phyloP scores from a whole-genome alignment of 2,888 invertebrate species.

The Tachina lurida region DNA sequence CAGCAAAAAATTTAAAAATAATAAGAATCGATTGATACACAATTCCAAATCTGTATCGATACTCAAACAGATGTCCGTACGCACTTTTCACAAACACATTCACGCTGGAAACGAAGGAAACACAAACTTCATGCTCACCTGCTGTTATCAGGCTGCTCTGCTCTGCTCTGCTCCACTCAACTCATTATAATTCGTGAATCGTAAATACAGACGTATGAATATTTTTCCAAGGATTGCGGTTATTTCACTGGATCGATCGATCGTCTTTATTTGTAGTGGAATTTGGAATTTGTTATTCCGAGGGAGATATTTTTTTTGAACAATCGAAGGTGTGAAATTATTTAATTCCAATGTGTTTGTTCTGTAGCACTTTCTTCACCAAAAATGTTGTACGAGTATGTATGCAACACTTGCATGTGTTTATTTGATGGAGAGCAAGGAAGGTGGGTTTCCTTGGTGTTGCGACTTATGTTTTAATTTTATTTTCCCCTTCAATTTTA shows the following conservation, averaged over 20 bases:
- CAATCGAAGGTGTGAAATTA: constrained; percentile 80
- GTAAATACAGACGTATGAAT: constrained; percentile 33
- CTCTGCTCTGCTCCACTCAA: constrained; percentile 13
- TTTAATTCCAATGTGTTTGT: constrained; percentile 78
- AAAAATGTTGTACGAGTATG: too few species aligned
- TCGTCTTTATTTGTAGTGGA: constrained; percentile 1
- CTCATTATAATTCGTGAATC: constrained; percentile 57
- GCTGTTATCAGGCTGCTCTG: constrained; percentile 55
- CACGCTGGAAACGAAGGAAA: neutral
- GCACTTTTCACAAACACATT: constrained; percentile 9
- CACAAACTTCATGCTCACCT: constrained; percentile 52
- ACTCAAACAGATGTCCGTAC: constrained; percentile 54
- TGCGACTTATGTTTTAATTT: neutral
- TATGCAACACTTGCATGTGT: neutral
- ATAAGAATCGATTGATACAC: constrained; percentile 52
- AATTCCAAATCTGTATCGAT: constrained; percentile 58
- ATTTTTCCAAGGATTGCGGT: neutral
- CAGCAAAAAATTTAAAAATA: neutral
- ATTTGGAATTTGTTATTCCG: neutral
- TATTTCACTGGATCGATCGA: neutral
- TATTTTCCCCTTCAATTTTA: neutral
- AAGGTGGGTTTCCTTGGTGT: constrained; percentile 11
- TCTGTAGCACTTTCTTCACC: neutral
- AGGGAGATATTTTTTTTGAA: neutral
- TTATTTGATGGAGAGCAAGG: neutral